These are phyloP conservation scores for Pachliopta kotzebuea DNA, from an alignment of 2,888 invertebrate species.

Conservation along the genomic window DNA sequence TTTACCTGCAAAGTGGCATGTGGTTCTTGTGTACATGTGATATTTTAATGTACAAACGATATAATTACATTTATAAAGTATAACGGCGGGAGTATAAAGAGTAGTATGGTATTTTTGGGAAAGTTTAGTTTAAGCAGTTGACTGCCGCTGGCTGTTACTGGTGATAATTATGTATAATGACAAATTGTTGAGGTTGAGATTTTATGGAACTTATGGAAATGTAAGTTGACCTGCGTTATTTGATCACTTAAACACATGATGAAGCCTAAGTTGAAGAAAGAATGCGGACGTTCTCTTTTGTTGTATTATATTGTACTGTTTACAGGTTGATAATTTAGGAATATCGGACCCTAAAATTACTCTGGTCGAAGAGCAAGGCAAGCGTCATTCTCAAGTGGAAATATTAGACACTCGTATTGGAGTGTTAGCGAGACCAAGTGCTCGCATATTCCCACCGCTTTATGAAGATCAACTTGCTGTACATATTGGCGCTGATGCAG, in stretches of 20 bases:
- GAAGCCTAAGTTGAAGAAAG: too few species aligned
- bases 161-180: too few species aligned
- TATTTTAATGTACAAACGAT: neutral
- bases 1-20: neutral
- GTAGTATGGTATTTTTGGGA: neutral
- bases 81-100: neutral
- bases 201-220: too few species aligned
- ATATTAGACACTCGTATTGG: constrained; percentile 86
- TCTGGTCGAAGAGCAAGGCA: constrained; percentile 86
- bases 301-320: neutral
- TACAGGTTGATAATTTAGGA: constrained; percentile 82
- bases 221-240: neutral
- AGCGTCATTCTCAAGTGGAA: constrained; percentile 86
- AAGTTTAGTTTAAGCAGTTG: neutral
- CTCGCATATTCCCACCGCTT: constrained; percentile 90
- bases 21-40: neutral
- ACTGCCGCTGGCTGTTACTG: neutral
- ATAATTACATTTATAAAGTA: neutral
- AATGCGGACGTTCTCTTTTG: neutral
- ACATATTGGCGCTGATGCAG: constrained; percentile 80
- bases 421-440: constrained; percentile 87
- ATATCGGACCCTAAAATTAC: constrained; percentile 84
- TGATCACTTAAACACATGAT: neutral
- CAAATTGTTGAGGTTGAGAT: too few species aligned
- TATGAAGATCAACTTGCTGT: constrained; percentile 91